Percentiles rank a stretch among this genome's conserved stretches.
phyloP scores from a whole-genome alignment of 1,140 invertebrate species.

The Drosophila sp. region DNA sequence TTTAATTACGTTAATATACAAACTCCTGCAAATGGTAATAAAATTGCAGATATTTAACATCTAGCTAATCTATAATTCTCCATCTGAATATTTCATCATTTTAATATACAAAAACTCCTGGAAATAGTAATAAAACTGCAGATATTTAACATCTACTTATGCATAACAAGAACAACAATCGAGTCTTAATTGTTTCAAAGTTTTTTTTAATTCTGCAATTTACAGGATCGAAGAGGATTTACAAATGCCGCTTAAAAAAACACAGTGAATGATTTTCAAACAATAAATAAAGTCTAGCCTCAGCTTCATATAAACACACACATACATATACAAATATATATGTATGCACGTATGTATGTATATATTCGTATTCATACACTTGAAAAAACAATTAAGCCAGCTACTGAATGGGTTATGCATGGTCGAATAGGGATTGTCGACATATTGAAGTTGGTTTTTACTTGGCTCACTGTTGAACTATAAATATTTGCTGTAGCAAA shows the following conservation, averaged over 20 bases:
- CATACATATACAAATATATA: background rate
- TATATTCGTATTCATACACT: constrained; percentile 35
- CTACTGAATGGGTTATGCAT: constrained; percentile 37
- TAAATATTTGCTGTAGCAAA: constrained; percentile 6
- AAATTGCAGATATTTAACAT: no score
- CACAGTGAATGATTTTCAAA: constrained; percentile 22
- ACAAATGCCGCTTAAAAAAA: background rate
- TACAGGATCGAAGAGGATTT: no score
- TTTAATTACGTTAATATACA: no score
- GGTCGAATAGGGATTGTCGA: constrained; percentile 29
- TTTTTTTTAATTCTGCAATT: no score
- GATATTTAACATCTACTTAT: no score
- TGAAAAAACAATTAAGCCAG: constrained; percentile 69
- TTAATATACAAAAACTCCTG: no score
- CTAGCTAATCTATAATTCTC: no score
- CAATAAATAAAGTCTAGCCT: constrained; percentile 78
- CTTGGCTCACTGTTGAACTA: constrained; percentile 42
- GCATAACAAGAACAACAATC: no score
- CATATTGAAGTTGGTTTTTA: constrained; percentile 14
- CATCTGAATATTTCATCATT: no score
- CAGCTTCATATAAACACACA: background rate
- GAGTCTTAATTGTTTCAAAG: no score
- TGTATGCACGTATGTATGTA: background rate
- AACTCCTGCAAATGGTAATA: no score
- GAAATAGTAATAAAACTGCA: no score